Evolutionary conservation across 2,113 vertebrate species (phyloP).

Genomic region (Sebastes fasciatus): DNA sequence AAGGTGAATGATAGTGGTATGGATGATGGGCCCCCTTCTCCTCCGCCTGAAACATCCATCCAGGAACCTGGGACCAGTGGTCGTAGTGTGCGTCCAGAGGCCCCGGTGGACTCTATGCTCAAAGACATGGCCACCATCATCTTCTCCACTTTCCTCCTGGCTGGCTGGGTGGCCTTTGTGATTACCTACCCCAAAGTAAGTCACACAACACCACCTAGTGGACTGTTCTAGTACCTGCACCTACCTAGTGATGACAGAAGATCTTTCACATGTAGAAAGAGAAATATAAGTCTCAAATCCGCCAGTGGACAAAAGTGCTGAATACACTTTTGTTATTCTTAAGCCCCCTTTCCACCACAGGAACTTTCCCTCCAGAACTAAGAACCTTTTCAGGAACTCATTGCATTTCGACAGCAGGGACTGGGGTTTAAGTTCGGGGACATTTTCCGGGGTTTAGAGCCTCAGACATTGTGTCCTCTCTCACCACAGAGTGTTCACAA

Average conservation of each 20-base stretch:
- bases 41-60: constrained; percentile 82
- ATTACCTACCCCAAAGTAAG: constrained; percentile 96
- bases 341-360: no score
- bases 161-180: constrained; percentile 97
- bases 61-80: constrained; percentile 83
- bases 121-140: constrained; percentile 98
- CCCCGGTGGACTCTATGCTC: constrained; percentile 92
- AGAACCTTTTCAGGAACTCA: no score
- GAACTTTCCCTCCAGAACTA: no score
- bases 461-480: constrained; percentile 7
- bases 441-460: not conserved
- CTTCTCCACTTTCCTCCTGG: constrained; percentile 94
- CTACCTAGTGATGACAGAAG: not conserved
- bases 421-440: no score
- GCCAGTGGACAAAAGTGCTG: not conserved
- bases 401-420: no score
- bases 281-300: not conserved
- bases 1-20: constrained; percentile 90
- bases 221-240: not conserved
- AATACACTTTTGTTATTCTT: not conserved
- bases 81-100: constrained; percentile 82
- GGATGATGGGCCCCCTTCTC: constrained; percentile 80
- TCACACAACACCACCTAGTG: constrained; percentile 30
- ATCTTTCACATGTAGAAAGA: not conserved
- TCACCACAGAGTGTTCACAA: constrained; percentile 88